A percentile compares a stretch with the other conserved stretches of the same genome.
phyloP scores from a whole-genome alignment of 2,888 invertebrate species.

The Mystacides longicornis region DNA sequence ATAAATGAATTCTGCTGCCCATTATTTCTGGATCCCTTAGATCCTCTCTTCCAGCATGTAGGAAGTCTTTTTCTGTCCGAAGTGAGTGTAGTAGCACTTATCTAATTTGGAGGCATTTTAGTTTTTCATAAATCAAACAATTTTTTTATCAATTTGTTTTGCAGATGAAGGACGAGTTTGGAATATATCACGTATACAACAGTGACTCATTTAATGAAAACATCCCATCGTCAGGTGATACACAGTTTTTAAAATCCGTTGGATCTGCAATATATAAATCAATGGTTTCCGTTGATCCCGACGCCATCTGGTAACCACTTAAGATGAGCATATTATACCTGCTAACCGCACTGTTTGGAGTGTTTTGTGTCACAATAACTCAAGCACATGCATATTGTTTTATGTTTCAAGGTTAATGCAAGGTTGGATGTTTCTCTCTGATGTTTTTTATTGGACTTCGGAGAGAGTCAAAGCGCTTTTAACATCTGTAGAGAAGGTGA shows the following conservation, averaged over 20 bases:
- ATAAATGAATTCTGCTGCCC: slow-evolving; percentile 69
- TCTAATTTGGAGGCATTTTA: too few relatives aligned
- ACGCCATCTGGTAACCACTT: slow-evolving; percentile 67
- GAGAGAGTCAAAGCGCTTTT: slow-evolving; percentile 63
- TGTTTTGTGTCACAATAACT: too few relatives aligned
- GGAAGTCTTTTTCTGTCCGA: slow-evolving; percentile 65
- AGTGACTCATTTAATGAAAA: slow-evolving; percentile 94
- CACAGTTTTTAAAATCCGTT: slow-evolving; percentile 56
- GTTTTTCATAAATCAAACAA: not conserved
- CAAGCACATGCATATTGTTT: too few relatives aligned
- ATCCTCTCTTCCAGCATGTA: slow-evolving; percentile 65
- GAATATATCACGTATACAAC: slow-evolving; percentile 77
- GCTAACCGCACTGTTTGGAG: too few relatives aligned
- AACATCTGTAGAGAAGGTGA: slow-evolving; percentile 62
- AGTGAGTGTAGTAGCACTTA: too few relatives aligned
- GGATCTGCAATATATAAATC: slow-evolving; percentile 63
- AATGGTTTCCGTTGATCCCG: slow-evolving; percentile 62
- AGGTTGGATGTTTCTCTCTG: slow-evolving; percentile 76
- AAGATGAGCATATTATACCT: too few relatives aligned
- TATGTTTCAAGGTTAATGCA: slow-evolving; percentile 79
- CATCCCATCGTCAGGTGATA: slow-evolving; percentile 54
- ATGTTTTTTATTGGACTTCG: slow-evolving; percentile 59
- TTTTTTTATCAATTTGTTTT: too few relatives aligned
- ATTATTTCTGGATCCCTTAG: slow-evolving; percentile 70
- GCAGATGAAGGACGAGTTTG: slow-evolving; percentile 58